Evolutionary conservation across 2,113 vertebrate species (phyloP).

Genomic region (Noturus placidus): DNA sequence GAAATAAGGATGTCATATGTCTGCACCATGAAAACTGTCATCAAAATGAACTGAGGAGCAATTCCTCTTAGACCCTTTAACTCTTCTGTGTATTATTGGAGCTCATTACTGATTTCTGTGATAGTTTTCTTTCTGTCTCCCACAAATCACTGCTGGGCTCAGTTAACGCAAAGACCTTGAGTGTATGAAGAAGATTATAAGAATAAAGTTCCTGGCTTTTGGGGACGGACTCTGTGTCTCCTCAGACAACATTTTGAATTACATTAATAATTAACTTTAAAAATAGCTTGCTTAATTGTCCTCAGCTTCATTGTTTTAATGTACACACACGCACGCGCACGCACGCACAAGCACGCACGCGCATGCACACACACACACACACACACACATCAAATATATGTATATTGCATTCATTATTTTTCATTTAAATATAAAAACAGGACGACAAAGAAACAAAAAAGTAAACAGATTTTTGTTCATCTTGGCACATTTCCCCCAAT

Average conservation of each 20-base stretch:
- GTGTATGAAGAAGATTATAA: conserved; percentile 17
- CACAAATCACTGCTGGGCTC: conserved; percentile 24
- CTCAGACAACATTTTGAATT: not conserved
- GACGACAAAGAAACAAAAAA: not conserved
- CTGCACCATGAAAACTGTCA: conserved; percentile 38
- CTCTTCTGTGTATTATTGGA: conserved; percentile 36
- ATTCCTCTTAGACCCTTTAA: conserved; percentile 42
- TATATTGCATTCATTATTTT: not conserved
- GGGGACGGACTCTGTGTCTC: not conserved
- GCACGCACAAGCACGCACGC: not conserved
- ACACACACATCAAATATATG: too few relatives aligned
- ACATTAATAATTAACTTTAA: not conserved
- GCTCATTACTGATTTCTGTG: conserved; percentile 40
- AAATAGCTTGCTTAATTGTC: not conserved
- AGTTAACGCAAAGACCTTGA: conserved; percentile 7
- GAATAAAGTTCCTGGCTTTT: conserved; percentile 2
- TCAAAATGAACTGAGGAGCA: conserved; percentile 17
- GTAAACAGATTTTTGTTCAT: not conserved
- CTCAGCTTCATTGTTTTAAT: not conserved
- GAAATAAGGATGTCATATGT: conserved; percentile 53
- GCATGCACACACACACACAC: not conserved
- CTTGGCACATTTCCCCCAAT: not conserved
- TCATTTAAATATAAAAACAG: not conserved
- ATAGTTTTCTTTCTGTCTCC: conserved; percentile 25
- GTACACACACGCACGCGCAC: not conserved